Conservation (phyloP, 2,888 invertebrate genomes). For the Sialis lutaria region DNA sequence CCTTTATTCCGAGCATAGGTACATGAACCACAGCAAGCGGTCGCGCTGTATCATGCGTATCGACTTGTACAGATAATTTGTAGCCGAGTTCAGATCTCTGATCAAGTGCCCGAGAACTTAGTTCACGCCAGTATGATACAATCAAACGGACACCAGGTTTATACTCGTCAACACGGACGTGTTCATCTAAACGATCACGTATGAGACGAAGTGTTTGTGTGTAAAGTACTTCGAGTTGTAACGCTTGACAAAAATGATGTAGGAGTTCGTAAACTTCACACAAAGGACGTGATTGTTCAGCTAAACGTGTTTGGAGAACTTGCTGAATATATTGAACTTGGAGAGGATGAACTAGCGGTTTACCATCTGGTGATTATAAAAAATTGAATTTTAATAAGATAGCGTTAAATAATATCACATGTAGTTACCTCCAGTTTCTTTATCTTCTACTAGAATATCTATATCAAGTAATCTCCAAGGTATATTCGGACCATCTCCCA, state of each 20-base stretch:
- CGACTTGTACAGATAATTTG: conserved; percentile 75
- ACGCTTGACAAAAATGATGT: conserved; percentile 85
- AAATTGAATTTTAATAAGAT: conserved; percentile 1
- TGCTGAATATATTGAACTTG: conserved; percentile 91
- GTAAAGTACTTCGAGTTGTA: conserved; percentile 82
- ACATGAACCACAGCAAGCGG: conserved; percentile 55
- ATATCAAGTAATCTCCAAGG: conserved; percentile 94
- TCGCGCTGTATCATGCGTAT: conserved; percentile 59
- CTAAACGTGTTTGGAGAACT: conserved; percentile 76
- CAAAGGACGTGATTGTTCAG: conserved; percentile 61
- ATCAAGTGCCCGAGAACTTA: conserved; percentile 36
- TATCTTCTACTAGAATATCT: conserved; percentile 89
- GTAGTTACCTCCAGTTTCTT: conserved; percentile 71
- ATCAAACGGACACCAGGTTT: conserved; percentile 73
- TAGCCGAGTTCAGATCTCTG: conserved; percentile 76
- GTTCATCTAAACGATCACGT: conserved; percentile 73
- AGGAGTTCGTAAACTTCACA: conserved; percentile 70
- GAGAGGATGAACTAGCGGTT: conserved; percentile 82
- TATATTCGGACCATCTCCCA: conserved; percentile 85
- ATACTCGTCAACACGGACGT: conserved; percentile 82
- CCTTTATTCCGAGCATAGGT: conserved; percentile 47
- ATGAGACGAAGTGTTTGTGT: conserved; percentile 79
- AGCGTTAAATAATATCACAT: too few relatives aligned
- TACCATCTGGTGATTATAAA: conserved; percentile 52
- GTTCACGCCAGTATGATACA: conserved; percentile 83